Evolutionary conservation across 1,140 invertebrate genomes (phyloP).

Genomic region (Lordiphosa collinella): DNA sequence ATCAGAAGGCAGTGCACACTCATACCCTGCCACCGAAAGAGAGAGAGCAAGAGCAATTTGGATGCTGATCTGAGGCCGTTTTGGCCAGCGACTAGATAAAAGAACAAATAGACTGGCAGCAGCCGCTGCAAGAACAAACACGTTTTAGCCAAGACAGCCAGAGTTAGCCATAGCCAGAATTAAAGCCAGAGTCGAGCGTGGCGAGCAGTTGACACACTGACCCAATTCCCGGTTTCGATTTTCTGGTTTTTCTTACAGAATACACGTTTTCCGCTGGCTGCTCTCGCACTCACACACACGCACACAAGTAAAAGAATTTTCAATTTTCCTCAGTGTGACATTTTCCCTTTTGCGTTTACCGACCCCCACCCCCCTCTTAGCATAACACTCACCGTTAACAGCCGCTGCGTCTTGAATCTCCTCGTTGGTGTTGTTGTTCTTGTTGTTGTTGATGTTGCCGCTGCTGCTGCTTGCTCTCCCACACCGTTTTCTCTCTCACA

Average conservation of each 20-base stretch:
- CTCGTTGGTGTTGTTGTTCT: neutral
- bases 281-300: slow-evolving; percentile 15
- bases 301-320: slow-evolving; percentile 36
- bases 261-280: slow-evolving; percentile 69
- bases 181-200: slow-evolving; percentile 20
- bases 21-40: neutral
- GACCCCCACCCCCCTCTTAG: neutral
- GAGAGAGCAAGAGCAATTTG: neutral
- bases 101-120: slow-evolving; percentile 50
- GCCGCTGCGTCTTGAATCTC: neutral
- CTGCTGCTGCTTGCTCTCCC: slow-evolving; percentile 15
- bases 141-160: slow-evolving; percentile 44
- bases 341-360: neutral
- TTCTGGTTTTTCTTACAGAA: slow-evolving; percentile 76
- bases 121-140: slow-evolving; percentile 32
- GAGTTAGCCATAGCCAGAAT: slow-evolving; percentile 35
- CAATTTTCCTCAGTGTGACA: slow-evolving; percentile 25
- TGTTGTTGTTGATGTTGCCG: slow-evolving; percentile 8
- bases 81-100: slow-evolving; percentile 46
- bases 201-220: slow-evolving; percentile 64
- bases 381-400: slow-evolving; percentile 36
- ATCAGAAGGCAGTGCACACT: slow-evolving; percentile 19
- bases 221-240: slow-evolving; percentile 77
- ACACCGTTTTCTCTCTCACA: slow-evolving; percentile 1
- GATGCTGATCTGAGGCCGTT: slow-evolving; percentile 31